phyloP scores from a whole-genome alignment of 2,113 vertebrate genomes.

The Halichoeres trimaculatus region DNA sequence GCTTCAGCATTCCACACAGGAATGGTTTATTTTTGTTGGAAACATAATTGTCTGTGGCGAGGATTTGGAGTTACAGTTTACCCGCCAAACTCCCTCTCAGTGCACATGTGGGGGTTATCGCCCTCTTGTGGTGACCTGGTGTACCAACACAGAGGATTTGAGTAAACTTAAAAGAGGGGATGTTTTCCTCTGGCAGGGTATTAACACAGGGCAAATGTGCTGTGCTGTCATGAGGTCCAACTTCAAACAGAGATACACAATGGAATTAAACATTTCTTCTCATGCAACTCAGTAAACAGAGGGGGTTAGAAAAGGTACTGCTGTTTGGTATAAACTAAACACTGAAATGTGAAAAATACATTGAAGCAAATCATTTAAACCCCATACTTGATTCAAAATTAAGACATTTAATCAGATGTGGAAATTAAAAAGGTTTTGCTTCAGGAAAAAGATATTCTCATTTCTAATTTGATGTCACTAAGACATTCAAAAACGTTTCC shows the following conservation, averaged over 20 bases:
- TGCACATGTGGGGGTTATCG: slow-evolving; percentile 34
- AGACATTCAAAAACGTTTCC: too few relatives aligned
- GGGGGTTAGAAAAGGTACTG: background rate
- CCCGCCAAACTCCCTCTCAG: slow-evolving; percentile 62
- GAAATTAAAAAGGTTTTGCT: too few relatives aligned
- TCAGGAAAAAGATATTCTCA: too few relatives aligned
- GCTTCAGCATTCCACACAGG: slow-evolving; percentile 77
- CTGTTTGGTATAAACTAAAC: too few relatives aligned
- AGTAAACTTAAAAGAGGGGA: slow-evolving; percentile 22
- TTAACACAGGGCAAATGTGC: slow-evolving; percentile 50
- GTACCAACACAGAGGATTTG: slow-evolving; percentile 13
- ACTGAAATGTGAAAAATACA: too few relatives aligned
- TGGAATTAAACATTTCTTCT: slow-evolving; percentile 16
- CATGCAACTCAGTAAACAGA: slow-evolving; percentile 4
- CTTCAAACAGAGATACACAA: slow-evolving; percentile 22
- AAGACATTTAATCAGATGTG: too few relatives aligned
- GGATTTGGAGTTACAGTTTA: slow-evolving; percentile 74
- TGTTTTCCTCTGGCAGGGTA: slow-evolving; percentile 41
- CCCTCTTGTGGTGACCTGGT: slow-evolving; percentile 76
- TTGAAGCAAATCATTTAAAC: too few relatives aligned
- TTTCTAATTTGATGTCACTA: too few relatives aligned
- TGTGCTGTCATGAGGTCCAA: slow-evolving; percentile 38
- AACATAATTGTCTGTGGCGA: slow-evolving; percentile 83
- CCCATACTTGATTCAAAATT: too few relatives aligned
- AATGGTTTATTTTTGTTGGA: slow-evolving; percentile 84